phyloP scores from a whole-genome alignment of 2,113 vertebrate genomes.

The Pluvialis apricaria region DNA sequence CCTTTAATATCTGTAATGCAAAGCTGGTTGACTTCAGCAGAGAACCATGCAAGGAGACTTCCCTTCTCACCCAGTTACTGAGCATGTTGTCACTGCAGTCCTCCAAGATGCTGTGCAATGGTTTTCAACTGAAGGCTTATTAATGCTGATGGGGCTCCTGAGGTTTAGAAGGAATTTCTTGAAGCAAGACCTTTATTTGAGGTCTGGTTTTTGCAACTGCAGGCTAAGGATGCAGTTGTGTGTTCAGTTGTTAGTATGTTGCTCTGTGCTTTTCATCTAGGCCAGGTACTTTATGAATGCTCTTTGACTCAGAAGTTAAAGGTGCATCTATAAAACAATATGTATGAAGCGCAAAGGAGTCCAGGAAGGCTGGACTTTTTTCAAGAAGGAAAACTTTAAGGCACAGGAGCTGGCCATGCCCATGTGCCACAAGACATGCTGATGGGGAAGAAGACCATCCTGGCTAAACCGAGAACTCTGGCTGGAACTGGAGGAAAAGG shows the following conservation, averaged over 20 bases:
- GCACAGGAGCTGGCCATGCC: not conserved
- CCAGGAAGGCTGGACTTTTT: not conserved
- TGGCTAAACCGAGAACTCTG: not conserved
- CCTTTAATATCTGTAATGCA: not conserved
- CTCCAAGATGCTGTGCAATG: fast-evolving
- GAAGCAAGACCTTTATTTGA: not conserved
- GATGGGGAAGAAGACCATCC: not conserved
- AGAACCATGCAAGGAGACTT: not conserved
- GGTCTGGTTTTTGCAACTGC: fast-evolving
- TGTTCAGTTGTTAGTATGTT: not conserved
- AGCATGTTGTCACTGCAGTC: fast-evolving
- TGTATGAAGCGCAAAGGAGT: not conserved
- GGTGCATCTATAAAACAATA: not conserved
- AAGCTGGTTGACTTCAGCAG: not conserved
- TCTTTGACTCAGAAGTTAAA: not conserved
- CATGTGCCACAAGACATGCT: not conserved
- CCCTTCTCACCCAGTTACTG: not conserved
- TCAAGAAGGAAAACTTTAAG: not conserved
- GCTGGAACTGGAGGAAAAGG: not conserved
- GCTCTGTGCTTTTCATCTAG: not conserved
- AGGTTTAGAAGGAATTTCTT: not conserved
- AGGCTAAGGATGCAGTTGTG: not conserved
- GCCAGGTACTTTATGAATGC: not conserved
- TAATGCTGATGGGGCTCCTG: not conserved
- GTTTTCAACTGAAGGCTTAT: not conserved